Base-by-base conservation (phyloP, 2,888 invertebrate genomes). In the Synanthedon vespiformis region DNA sequence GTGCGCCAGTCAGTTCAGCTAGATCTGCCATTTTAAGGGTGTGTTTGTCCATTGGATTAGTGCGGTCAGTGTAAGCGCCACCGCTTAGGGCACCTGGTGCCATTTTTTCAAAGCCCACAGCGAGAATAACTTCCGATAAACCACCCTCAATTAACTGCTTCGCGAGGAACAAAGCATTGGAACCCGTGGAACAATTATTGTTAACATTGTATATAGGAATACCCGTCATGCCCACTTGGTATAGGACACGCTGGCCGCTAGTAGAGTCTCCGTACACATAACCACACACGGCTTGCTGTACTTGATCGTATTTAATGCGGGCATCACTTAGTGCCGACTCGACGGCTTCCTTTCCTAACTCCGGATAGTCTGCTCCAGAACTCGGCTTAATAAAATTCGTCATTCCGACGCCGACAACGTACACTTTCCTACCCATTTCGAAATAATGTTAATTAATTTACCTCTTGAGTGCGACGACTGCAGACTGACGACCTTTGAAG, bases 21-120 rank as follows among this genome's bases (percentile, higher is more conserved):
- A 94, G 70, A 16, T 98, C 94, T 0, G 92, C 89, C 95, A 99
- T 95, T 58, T 93, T 88, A 57, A 92, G 90, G 1, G 97, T 91
- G 74, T 96, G 98, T 62, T 92, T 94, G 57, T 97, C 96, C 89
- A 98, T 88, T 3, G 98, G 96, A 81, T 95, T 94, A 0, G 95
- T 93, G 53, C 97, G 91, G 75, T 98, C 97, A 51, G 88, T 74
- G 78, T 92, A 94, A 79, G 92, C 93, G 0, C 92, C 80, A 0
- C 91, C 80, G 12, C 90, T 85, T 11, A 99, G 87, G 0, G 98
- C 97, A 0, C 99, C 99, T 12, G 92, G 90, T 61, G 97, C 93
- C 99, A 99, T 99, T 83, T 98, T 99, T 74, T 99, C 99, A 77
- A 99, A 99, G 4, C 99, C 99, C 40, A 98, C 83, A 1, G 98